Base-by-base conservation (phyloP, 2,888 invertebrate species). In the Synanthedon vespiformis region DNA sequence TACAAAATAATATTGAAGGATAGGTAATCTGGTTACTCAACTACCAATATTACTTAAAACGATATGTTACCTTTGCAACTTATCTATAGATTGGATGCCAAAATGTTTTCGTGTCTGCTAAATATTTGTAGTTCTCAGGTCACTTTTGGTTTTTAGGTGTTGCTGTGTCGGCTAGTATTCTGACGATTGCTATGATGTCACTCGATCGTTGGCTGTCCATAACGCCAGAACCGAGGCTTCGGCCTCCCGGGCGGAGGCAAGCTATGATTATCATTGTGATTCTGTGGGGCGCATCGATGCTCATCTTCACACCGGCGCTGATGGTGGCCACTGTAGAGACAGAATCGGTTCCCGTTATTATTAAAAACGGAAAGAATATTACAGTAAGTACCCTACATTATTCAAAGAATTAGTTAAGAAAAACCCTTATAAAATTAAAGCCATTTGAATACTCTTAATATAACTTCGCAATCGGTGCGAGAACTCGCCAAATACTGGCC, bases 181-280 rank as follows among this genome's bases (percentile, higher is more conserved):
- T 93, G 70, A 94, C 94, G 0, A 91, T 94, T 57, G 92, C 92
- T 5, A 91, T 92, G 0, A 93, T 94, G 92, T 92, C 93, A 48
- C 88, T 94, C n/a, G 94, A 94, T 69, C 88, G 94, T 12, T 93
- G 92, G 77, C 72, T 92, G 51, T 93, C 94, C 22, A 94, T 94
- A 55, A 89, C 92, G 1, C 91, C 80, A 68, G 91, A 69, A 80
- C 90, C 68, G 74, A 89, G 67, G 79, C 91, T 59, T 65, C 89
- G 64, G 62, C 90, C 92, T 6, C 92, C 93, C 51, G 91, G 91
- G 55, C 81, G 91, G 49, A 88, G 82, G 48, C 91, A 91, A 54
- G 93, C 93, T 0, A 70, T 91, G 4, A 77, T 91, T 16, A 89
- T 92, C 50, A 90, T 94, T 22, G 63, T 88, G 0, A 65, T 89